A percentile compares a stretch with the other conserved stretches of the same genome.
phyloP scores from a whole-genome alignment of 2,113 vertebrate genomes.

The Symphodus melops region DNA sequence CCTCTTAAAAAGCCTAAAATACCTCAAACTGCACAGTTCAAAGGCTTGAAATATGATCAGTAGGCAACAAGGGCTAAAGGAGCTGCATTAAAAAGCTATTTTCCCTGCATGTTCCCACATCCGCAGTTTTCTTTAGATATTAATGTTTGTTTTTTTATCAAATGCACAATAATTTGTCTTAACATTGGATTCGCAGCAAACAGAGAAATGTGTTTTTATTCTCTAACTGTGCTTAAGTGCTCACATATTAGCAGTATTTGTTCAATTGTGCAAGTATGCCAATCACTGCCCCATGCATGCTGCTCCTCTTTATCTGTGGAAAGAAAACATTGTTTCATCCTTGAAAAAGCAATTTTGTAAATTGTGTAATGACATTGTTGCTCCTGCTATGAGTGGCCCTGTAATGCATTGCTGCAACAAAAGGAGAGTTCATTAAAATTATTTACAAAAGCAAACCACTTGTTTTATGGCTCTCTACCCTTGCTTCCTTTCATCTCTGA shows the following conservation, averaged over 20 bases:
- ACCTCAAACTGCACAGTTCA: conserved; percentile 51
- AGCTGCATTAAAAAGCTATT: conserved; percentile 34
- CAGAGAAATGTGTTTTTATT: conserved; percentile 16
- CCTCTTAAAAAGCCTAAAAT: conserved; percentile 47
- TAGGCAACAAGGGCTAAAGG: conserved; percentile 48
- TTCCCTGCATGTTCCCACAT: conserved; percentile 46
- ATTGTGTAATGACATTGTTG: conserved; percentile 29
- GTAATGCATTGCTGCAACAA: neutral
- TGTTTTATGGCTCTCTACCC: conserved; percentile 19
- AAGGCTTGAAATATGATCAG: conserved; percentile 63
- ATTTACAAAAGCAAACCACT: conserved; percentile 30
- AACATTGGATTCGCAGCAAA: conserved; percentile 2
- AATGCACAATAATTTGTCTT: conserved; percentile 16
- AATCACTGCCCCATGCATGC: neutral
- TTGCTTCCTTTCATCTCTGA: conserved; percentile 17
- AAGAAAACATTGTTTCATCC: conserved; percentile 22
- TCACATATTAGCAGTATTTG: conserved; percentile 40
- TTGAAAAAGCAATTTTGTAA: conserved; percentile 37
- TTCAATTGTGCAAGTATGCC: conserved; percentile 1
- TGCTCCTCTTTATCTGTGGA: neutral
- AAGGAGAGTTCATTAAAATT: conserved; percentile 27
- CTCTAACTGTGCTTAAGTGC: conserved; percentile 29
- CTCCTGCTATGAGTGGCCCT: conserved; percentile 1
- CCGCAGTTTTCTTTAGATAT: conserved; percentile 35
- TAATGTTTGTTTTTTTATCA: conserved; percentile 29